These are phyloP conservation scores for Calameuta filiformis DNA, from an alignment of 2,888 invertebrate genomes.

Conservation along the genomic window DNA sequence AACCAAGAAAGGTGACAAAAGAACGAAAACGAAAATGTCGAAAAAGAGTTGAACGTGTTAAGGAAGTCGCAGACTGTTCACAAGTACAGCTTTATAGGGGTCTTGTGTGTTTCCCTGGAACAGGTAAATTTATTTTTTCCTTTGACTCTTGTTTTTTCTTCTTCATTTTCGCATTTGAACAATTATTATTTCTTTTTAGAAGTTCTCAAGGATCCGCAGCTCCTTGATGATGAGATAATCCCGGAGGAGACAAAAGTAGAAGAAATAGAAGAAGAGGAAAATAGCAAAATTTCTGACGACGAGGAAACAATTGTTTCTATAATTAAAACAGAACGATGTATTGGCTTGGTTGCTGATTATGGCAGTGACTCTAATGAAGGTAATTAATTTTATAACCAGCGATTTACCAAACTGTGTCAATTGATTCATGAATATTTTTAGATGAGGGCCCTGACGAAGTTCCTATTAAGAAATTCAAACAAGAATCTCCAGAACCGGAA, in stretches of 20 bases:
- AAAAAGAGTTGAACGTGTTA: neutral
- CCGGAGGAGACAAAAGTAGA: constrained; percentile 17
- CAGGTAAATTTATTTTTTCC: constrained; percentile 55
- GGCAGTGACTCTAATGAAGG: constrained; percentile 51
- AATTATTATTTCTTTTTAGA: neutral
- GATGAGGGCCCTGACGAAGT: constrained; percentile 52
- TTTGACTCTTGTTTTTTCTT: neutral
- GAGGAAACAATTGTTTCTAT: constrained; percentile 53
- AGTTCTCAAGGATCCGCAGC: neutral
- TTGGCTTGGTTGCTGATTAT: constrained; percentile 54
- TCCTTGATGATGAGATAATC: neutral
- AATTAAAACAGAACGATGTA: neutral
- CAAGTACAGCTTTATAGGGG: constrained; percentile 49
- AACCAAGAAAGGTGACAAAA: constrained; percentile 62
- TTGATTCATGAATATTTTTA: constrained; percentile 22
- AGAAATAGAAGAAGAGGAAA: constrained; percentile 20
- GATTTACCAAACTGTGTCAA: neutral
- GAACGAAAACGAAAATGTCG: constrained; percentile 57
- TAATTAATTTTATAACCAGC: constrained; percentile 25
- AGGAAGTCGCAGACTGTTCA: neutral
- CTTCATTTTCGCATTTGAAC: neutral
- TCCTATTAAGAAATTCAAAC: constrained; percentile 48
- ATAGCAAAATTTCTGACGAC: constrained; percentile 58
- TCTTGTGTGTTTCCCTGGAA: constrained; percentile 68
- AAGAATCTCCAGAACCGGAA: constrained; percentile 3